Base-by-base conservation (phyloP, 2,113 vertebrate genomes). In the Carassius auratus region DNA sequence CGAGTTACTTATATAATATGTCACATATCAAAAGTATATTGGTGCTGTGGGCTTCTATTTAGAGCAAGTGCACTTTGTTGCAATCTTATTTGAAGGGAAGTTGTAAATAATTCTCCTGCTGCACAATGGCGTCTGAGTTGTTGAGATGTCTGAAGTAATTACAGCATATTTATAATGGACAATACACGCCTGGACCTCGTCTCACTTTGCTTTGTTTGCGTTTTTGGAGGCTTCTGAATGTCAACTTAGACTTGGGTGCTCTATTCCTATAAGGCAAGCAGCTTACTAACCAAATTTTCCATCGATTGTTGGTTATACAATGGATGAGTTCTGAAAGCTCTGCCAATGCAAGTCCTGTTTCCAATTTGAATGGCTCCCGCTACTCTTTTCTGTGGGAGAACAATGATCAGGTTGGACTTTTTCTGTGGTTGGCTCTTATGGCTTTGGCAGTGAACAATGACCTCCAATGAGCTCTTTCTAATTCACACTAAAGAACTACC, bases 81-180 rank as follows among this genome's bases (percentile, higher is more conserved):
- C n/a, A 68, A 45, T 21, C 26, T 50, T 81, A 26, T 33, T 13
- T 76, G 74, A 68, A 50, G 10, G 79, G 14, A 66, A 80, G 71
- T 7, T 30, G 48, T 55, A 76, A 52, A 76, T 76, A 50, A 55
- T 76, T 76, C 8, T 30, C n/a, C 23, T 30, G 48, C n/a, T 30
- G 74, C 48, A 26, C n/a, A 76, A 76, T 52, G 74, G 74, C 14
- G 14, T 15, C 45, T 76, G 74, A 52, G 45, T 50, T 38, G 15
- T 21, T 50, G n/a, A 76, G 48, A 76, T 76, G 45, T 55, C 74
- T 76, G 7, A 76, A 17, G 74, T 55, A 76, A 76, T 76, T 76
- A 30, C 48, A 76, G 14, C 48, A 55, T 55, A 30, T 76, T 23
- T 23, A 30, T 71, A 38, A 71, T 38, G 17, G 19, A 42, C 17